Conservation (phyloP, 2,888 invertebrate genomes). For the Leptura quadrifasciata region DNA sequence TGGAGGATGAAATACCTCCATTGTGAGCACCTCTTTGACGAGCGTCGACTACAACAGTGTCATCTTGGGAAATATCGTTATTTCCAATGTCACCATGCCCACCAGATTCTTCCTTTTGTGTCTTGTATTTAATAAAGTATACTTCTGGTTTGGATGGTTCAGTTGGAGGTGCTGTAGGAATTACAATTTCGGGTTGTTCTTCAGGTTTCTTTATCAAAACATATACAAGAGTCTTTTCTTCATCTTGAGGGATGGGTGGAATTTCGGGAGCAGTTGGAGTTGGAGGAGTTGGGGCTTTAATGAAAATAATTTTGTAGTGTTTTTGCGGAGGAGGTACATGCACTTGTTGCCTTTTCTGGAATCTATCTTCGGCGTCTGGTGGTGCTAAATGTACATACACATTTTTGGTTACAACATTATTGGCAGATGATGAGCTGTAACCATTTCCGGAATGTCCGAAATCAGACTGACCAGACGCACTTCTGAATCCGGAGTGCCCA, state of each 20-base stretch:
- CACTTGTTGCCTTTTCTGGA: slow-evolving; percentile 78
- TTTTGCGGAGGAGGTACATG: slow-evolving; percentile 84
- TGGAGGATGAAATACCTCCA: slow-evolving; percentile 34
- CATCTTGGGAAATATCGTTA: slow-evolving; percentile 10
- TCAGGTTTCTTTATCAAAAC: slow-evolving; percentile 93
- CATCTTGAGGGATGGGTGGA: slow-evolving; percentile 85
- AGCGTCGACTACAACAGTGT: slow-evolving; percentile 37
- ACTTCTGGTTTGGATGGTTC: slow-evolving; percentile 93
- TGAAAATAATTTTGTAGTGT: slow-evolving; percentile 93
- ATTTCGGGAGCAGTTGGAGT: slow-evolving; percentile 86
- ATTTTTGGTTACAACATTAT: slow-evolving; percentile 17
- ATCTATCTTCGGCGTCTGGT: slow-evolving; percentile 73
- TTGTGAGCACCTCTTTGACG: slow-evolving; percentile 15
- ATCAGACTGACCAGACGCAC: background rate
- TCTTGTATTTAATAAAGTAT: slow-evolving; percentile 92
- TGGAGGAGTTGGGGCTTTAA: slow-evolving; percentile 79
- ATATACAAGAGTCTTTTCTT: slow-evolving; percentile 92
- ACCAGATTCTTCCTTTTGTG: slow-evolving; percentile 74
- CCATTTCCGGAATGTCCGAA: background rate
- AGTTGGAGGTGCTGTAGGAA: slow-evolving; percentile 86
- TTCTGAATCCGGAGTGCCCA: slow-evolving; percentile 5
- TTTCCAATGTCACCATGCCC: slow-evolving; percentile 57
- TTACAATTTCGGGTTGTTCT: slow-evolving; percentile 86
- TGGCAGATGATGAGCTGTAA: background rate
- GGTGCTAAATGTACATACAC: slow-evolving; percentile 35